phyloP scores from a whole-genome alignment of 2,113 vertebrate genomes.

The Petrocephalus zakoni region DNA sequence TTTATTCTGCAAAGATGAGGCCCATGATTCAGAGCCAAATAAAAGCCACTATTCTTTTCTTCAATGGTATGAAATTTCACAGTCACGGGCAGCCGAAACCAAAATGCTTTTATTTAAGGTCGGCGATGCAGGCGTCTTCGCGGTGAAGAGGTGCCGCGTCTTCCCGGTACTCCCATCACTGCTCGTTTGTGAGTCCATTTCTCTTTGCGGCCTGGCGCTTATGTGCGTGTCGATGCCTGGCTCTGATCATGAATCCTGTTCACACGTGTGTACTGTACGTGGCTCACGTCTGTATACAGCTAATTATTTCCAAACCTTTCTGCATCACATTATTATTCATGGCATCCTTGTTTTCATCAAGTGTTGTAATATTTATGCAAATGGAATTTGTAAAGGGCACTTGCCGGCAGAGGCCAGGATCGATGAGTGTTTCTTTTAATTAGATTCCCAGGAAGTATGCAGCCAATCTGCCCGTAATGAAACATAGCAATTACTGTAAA shows the following conservation, averaged over 20 bases:
- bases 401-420: conserved; percentile 22
- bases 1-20: neutral
- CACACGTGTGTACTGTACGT: neutral
- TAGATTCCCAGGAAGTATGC: conserved; percentile 28
- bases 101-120: neutral
- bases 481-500: conserved; percentile 31
- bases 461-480: conserved; percentile 29
- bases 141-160: neutral
- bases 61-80: neutral
- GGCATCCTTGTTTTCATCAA: conserved; percentile 13
- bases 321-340: conserved; percentile 9
- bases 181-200: neutral
- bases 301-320: conserved; percentile 16
- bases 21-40: neutral
- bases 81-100: neutral
- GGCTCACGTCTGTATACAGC: neutral
- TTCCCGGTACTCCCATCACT: neutral
- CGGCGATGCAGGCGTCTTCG: too few species aligned
- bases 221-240: neutral
- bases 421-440: conserved; percentile 37
- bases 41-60: neutral
- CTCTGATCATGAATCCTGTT: neutral
- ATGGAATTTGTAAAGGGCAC: conserved; percentile 29
- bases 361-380: conserved; percentile 34
- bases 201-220: neutral